phyloP scores from a whole-genome alignment of 2,888 invertebrate species.

The Emmelina monodactyla region DNA sequence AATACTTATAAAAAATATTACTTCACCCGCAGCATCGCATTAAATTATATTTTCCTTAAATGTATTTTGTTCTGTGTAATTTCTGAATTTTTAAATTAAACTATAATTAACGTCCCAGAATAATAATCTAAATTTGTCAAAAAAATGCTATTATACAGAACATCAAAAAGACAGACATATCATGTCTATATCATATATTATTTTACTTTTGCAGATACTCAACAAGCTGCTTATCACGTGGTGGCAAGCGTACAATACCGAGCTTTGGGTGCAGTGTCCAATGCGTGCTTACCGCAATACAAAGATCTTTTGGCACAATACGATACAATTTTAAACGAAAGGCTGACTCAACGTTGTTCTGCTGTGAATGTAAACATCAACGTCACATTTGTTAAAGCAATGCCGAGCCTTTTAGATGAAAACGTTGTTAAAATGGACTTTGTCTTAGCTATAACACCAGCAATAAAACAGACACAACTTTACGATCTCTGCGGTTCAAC shows the following conservation, averaged over 20 bases:
- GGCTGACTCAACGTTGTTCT: conserved; percentile 91
- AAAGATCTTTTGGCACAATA: conserved; percentile 84
- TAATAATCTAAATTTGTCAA: too few relatives aligned
- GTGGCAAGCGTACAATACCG: conserved; percentile 86
- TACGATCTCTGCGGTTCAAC: conserved; percentile 96
- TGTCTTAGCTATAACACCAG: conserved; percentile 85
- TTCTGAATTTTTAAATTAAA: too few relatives aligned
- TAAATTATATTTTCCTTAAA: too few relatives aligned
- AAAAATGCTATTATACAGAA: too few relatives aligned
- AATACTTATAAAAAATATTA: too few relatives aligned
- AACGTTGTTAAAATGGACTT: conserved; percentile 92
- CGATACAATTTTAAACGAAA: conserved; percentile 78
- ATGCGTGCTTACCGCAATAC: conserved; percentile 84
- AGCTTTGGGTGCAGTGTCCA: conserved; percentile 89
- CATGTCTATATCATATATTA: too few relatives aligned
- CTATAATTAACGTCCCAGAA: too few relatives aligned
- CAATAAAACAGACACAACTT: conserved; percentile 87
- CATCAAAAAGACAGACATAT: too few relatives aligned
- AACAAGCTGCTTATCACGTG: conserved; percentile 94
- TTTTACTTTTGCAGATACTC: conserved; percentile 71
- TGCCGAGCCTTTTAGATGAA: conserved; percentile 82
- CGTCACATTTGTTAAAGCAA: conserved; percentile 85
- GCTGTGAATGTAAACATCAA: conserved; percentile 95
- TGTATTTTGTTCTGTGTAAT: too few relatives aligned
- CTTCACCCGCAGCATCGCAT: too few relatives aligned